phyloP scores from a whole-genome alignment of 1,140 invertebrate species.

The Drosophila miranda region DNA sequence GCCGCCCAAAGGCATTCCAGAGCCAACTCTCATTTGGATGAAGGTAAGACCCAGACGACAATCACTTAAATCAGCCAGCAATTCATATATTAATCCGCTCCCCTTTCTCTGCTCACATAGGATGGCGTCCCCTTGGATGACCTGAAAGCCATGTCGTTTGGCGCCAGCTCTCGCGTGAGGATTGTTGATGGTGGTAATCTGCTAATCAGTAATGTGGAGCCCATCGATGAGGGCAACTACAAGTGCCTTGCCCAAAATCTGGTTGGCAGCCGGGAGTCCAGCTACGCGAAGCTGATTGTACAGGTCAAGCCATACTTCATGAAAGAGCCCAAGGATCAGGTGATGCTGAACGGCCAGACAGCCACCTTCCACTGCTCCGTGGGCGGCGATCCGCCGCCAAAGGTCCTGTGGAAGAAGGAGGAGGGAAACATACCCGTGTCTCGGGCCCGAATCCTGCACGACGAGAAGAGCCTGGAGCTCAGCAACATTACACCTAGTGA shows the following conservation, averaged over 20 bases:
- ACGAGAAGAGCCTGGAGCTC: constrained; percentile 89
- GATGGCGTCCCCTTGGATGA: constrained; percentile 82
- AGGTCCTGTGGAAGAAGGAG: constrained; percentile 94
- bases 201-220: constrained; percentile 90
- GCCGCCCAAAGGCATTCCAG: constrained; percentile 95
- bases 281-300: constrained; percentile 88
- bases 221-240: constrained; percentile 92
- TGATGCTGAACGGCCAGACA: constrained; percentile 89
- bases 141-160: constrained; percentile 75
- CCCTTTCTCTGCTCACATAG: constrained; percentile 33
- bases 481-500: constrained; percentile 89
- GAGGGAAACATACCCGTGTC: constrained; percentile 92
- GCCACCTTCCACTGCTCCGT: constrained; percentile 95
- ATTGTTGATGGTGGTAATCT: constrained; percentile 90
- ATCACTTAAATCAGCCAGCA: constrained; percentile 16
- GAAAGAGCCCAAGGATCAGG: constrained; percentile 92
- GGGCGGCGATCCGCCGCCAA: constrained; percentile 94
- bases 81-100: constrained; percentile 1
- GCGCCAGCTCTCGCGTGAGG: constrained; percentile 81
- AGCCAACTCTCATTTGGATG: constrained; percentile 95
- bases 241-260: constrained; percentile 92
- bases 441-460: constrained; percentile 87
- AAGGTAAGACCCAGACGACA: constrained; percentile 83
- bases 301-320: constrained; percentile 95
- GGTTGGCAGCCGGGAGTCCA: constrained; percentile 89